Evolutionary conservation across 2,113 vertebrate genomes (phyloP), one percentile per base, ranked within the genome.

Genomic region (Tragelaphus buxtoni): DNA sequence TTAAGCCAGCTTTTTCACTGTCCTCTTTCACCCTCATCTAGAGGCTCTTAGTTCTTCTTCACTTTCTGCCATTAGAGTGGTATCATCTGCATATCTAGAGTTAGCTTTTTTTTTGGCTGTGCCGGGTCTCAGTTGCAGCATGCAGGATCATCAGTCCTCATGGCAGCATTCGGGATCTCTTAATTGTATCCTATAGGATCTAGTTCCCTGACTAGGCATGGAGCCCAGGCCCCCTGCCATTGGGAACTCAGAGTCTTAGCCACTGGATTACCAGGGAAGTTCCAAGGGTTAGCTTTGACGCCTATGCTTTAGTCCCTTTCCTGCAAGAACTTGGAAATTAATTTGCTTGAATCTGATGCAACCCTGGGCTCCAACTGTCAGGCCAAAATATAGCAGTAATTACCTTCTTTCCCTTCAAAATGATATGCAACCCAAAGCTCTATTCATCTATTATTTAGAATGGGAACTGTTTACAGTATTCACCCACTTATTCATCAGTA

Each of bases 361-460:
- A 55, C 39, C 39, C 39, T 86, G 61, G 55, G 49, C 45, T 82
- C 60, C 61, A 39, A n/a, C 4, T 35, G 30, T 60, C 45, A 83
- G 45, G 42, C 80, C 39, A 87, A 81, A 79, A 86, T 8, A 16
- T 56, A 77, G 18, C 26, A 49, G 28, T 91, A 82, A 94, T 83
- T 79, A 45, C n/a, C 47, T 90, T 69, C 61, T 61, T 79, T 87
- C 18, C 26, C 56, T 95, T 91, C 35, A 32, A 58, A 77, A 74
- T 45, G 39, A 18, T 56, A 24, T 8, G 18, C 82, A 58, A 74
- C 63, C 60, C 83, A 84, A 65, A 76, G 24, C 26, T 60, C 72
- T 65, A 14, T 88, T 83, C 69, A 81, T 94, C 79, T 85, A 28
- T 89, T 96, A 92, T 61, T 95, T 80, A 94, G 79, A 76, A 82